Evolutionary conservation across 2,113 vertebrate species (phyloP), one percentile per base, ranked within the genome.

Genomic region (Oreocharis arfaki): DNA sequence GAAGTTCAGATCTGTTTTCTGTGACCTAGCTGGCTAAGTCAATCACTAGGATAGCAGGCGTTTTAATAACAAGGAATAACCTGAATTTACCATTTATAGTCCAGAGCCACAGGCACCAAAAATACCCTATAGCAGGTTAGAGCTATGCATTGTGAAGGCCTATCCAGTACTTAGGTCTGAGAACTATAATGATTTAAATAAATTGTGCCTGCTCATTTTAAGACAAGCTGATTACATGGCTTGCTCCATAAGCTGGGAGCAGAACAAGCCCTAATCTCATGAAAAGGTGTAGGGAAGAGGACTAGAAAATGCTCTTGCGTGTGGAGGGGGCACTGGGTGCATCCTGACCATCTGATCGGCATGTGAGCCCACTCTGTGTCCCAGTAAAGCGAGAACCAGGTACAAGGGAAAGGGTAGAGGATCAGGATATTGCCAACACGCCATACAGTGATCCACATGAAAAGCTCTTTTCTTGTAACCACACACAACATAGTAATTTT

Each of bases 391-490:
- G 10, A 61, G 19, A 44, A 26, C 16, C 35, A 87, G 41, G 21
- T 56, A 7, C 6, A 46, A 23, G 16, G 16, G 20, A 32, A 3
- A 69, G 21, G 16, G 22, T 65, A 30, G 11, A 81, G 10, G 5
- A 37, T 46, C 1, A 4, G 15, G 1, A 0, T 56, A 26, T 26
- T 73, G 7, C 13, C 79, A 60, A 49, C 22, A 50, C 2, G 2
- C 8, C 13, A 23, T 7, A 37, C 15, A 49, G 8, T 28, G 44
- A 35, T 64, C 35, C 53, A 42, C 16, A 9, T 11, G 13, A 56
- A 80, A 68, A 12, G 2, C 12, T n/a, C 2, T 75, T 44, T 12
- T 59, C 11, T 59, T 63, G 23, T 46, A 86, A 57, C 12, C 20
- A 65, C 13, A n/a, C 8, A 28, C 5, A 64, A 44, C 0, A 3